Evolutionary conservation across 1,140 invertebrate genomes (phyloP).

Genomic region (Phthorimaea operculella): DNA sequence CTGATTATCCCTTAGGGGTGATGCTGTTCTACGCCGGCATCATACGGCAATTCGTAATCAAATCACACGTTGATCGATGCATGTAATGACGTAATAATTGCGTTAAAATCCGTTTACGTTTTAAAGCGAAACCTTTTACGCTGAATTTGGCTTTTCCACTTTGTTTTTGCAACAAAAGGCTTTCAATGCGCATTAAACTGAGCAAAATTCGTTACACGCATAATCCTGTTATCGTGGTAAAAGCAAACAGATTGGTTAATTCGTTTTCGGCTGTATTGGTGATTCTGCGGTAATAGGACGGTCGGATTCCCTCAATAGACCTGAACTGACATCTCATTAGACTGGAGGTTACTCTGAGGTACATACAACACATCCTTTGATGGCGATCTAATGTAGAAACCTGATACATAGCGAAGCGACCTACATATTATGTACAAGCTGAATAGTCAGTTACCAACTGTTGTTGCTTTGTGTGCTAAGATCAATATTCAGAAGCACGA

Average conservation of each 20-base stretch:
- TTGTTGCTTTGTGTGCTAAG: no score
- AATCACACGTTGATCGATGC: no score
- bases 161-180: not conserved
- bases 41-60: no score
- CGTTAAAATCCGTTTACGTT: no score
- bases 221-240: constrained; percentile 4
- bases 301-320: not conserved
- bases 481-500: no score
- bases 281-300: not conserved
- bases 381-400: not conserved
- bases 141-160: not conserved
- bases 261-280: not conserved
- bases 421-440: no score
- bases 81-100: no score
- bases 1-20: no score
- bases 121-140: not conserved
- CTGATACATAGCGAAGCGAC: no score
- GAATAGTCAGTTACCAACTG: no score
- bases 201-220: not conserved
- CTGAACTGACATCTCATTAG: not conserved
- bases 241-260: constrained; percentile 5
- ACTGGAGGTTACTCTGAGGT: constrained; percentile 1
- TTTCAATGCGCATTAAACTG: not conserved
- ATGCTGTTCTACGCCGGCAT: no score
- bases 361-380: not conserved